These are phyloP conservation scores for Agriopis leucophaearia DNA, from an alignment of 2,888 invertebrate genomes.

Conservation along the genomic window DNA sequence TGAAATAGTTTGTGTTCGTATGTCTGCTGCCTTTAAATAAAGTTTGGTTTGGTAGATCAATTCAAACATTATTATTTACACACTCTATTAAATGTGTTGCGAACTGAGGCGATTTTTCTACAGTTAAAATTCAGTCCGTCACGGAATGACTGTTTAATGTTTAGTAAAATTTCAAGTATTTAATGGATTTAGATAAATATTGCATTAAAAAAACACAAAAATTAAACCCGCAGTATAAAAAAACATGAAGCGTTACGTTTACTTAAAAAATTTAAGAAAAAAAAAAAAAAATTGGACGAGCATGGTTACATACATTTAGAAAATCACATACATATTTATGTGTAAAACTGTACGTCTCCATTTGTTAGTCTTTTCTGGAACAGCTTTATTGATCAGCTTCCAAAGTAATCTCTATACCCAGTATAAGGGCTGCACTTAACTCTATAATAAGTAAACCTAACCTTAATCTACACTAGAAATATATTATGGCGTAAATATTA, in stretches of 20 bases:
- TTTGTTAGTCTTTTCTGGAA: constrained; percentile 5
- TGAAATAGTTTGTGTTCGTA: neutral
- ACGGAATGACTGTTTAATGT: too few species aligned
- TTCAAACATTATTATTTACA: too few species aligned
- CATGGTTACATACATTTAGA: neutral
- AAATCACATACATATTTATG: neutral
- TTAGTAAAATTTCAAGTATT: neutral
- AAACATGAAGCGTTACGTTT: neutral
- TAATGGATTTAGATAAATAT: neutral
- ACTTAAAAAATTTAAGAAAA: too few species aligned
- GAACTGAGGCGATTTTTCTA: neutral
- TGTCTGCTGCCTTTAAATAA: too few species aligned
- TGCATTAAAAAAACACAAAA: too few species aligned
- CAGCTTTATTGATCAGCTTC: constrained; percentile 31
- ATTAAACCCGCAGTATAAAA: neutral
- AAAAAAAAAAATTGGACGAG: neutral
- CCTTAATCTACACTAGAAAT: constrained; percentile 67
- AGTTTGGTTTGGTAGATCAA: too few species aligned
- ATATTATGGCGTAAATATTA: constrained; percentile 65
- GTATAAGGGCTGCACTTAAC: constrained; percentile 70
- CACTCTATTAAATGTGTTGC: too few species aligned
- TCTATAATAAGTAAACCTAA: constrained; percentile 64
- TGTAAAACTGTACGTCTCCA: constrained; percentile 21
- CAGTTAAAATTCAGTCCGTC: neutral
- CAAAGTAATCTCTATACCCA: constrained; percentile 56